Percentiles rank a stretch among this genome's conserved stretches.
Evolutionary conservation across 2,113 vertebrate genomes (phyloP).

Genomic region (Coryphaenoides rupestris): DNA sequence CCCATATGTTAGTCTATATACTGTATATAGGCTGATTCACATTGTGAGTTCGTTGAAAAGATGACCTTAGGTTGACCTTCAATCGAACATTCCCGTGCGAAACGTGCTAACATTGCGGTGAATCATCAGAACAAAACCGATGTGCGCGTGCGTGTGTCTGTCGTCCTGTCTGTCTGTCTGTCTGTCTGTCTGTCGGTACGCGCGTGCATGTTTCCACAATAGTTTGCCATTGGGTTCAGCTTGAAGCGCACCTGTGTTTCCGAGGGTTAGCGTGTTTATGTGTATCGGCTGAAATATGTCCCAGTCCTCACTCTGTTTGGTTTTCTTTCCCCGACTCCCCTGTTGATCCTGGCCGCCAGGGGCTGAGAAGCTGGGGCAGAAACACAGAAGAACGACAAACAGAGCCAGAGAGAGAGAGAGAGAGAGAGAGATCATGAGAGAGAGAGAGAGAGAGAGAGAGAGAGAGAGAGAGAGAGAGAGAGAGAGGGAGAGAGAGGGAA

Average conservation of each 20-base stretch:
- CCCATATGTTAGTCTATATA: no score
- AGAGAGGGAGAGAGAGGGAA: not conserved
- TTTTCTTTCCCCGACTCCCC: constrained; percentile 37
- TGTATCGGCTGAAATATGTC: constrained; percentile 27
- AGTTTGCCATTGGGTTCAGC: not conserved
- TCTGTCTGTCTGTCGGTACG: no score
- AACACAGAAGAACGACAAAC: constrained; percentile 30
- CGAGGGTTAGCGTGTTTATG: constrained; percentile 46
- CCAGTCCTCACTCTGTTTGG: not conserved
- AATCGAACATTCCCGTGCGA: no score
- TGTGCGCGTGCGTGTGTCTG: no score
- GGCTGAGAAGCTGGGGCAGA: constrained; percentile 21
- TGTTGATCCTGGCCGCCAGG: constrained; percentile 52
- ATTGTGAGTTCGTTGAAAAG: no score
- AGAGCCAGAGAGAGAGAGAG: constrained; percentile 13
- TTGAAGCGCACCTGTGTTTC: constrained; percentile 46
- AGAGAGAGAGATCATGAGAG: constrained; percentile 7
- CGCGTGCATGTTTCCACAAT: no score
- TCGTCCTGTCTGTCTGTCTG: no score
- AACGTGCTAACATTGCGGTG: no score
- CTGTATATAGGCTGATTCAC: no score
- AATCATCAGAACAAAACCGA: no score
- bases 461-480: not conserved
- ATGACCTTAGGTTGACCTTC: no score
- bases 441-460: constrained; percentile 1